These are phyloP conservation scores for Cinclus mexicanus DNA, from an alignment of 2,113 vertebrate species.

Conservation along the genomic window DNA sequence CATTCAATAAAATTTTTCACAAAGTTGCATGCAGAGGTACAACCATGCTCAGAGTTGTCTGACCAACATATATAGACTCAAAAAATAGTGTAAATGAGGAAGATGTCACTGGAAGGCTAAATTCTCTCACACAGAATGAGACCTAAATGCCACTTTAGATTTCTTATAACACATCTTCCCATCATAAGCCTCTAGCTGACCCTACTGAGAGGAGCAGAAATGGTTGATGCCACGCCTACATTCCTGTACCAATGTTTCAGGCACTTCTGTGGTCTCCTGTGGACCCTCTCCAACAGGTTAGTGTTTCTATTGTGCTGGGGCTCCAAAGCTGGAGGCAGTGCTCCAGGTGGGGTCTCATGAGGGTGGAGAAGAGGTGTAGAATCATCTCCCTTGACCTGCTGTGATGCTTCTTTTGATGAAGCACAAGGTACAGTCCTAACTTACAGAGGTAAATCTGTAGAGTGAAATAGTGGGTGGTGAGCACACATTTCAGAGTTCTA, in stretches of 20 bases:
- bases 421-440: neutral
- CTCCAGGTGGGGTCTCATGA: neutral
- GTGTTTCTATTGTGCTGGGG: neutral
- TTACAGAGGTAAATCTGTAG: neutral
- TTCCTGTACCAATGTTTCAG: neutral
- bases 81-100: neutral
- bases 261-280: rapidly evolving
- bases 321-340: neutral
- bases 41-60: neutral
- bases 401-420: neutral
- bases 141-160: neutral
- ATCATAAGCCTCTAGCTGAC: neutral
- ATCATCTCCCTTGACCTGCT: neutral
- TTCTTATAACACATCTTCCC: neutral
- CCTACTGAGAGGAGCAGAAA: neutral
- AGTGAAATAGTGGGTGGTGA: neutral
- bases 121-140: neutral
- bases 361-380: neutral
- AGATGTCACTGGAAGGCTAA: neutral
- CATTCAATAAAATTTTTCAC: neutral
- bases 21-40: neutral
- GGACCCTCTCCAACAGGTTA: rapidly evolving
- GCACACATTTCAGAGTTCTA: neutral
- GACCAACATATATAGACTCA: neutral
- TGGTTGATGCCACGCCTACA: neutral